Base-by-base conservation (phyloP, 2,113 vertebrate genomes). In the Anseranas semipalmata region DNA sequence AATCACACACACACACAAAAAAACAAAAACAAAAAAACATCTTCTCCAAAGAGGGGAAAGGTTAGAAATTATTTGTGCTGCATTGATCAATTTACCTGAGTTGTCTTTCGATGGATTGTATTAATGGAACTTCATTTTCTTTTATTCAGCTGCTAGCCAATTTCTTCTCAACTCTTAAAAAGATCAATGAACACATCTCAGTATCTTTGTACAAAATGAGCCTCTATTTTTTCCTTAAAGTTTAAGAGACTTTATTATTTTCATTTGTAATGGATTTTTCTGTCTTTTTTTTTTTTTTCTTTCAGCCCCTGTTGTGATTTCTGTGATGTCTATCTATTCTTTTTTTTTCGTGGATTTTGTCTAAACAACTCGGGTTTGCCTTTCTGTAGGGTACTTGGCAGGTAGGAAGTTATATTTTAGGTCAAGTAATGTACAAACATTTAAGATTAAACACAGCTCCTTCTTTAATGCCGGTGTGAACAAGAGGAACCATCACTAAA, bases 81-180 rank as follows among this genome's bases (percentile, higher is more conserved):
- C 98, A 97, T 97, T 98, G 98, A 98, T 98, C 98, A 98, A 98
- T 98, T 98, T 98, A 97, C 97, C 89, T 7, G 6, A 98, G 98
- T 98, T 98, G 98, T 98, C 97, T 98, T 98, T 98, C 94, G 46
- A 97, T 97, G 97, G 97, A 98, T 97, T 97, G 96, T 98, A 97
- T 98, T 98, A 98, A 98, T 98, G 97, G 98, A 98, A 98, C 97
- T 98, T 98, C 97, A 98, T 98, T 98, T 98, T 98, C 98, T 98
- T 98, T 97, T 97, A 98, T 98, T 98, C 98, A 95, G 96, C 97
- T 92, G 95, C 95, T 65, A 70, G 96, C 96, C 98, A 97, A 98
- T 98, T 98, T 98, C 97, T 97, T 95, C 96, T 97, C 79, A 81
- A 98, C 97, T 98, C 98, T 97, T 97, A 97, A 97, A 98, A 97